phyloP scores from a whole-genome alignment of 2,113 vertebrate genomes.

The Hemibagrus wyckioides region DNA sequence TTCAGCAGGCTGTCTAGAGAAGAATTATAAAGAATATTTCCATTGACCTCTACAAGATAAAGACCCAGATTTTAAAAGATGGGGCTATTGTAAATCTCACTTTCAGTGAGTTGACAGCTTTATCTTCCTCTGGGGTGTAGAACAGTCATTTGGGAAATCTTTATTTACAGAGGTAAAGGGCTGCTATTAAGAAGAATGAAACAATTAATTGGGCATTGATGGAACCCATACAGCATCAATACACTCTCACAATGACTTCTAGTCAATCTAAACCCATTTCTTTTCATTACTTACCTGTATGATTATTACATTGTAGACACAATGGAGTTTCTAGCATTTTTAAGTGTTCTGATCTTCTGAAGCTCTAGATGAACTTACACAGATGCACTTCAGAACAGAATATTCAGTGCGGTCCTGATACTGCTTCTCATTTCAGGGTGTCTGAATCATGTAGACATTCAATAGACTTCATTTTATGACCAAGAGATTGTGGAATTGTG shows the following conservation, averaged over 20 bases:
- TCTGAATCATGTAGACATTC: too few relatives aligned
- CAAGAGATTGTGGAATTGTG: background rate
- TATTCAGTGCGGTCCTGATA: background rate
- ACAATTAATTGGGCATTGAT: too few relatives aligned
- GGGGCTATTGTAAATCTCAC: background rate
- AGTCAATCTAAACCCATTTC: background rate
- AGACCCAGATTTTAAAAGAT: background rate
- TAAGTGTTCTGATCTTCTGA: background rate
- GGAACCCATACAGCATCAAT: background rate
- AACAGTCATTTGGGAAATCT: background rate
- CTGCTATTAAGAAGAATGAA: background rate
- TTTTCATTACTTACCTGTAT: background rate
- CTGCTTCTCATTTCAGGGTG: background rate
- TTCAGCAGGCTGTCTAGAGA: background rate
- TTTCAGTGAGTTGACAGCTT: background rate
- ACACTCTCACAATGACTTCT: background rate
- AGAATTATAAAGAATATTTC: background rate
- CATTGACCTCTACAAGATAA: background rate
- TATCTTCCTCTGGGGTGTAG: background rate
- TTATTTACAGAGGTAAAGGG: background rate
- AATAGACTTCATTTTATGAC: background rate
- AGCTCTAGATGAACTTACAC: background rate
- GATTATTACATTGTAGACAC: background rate
- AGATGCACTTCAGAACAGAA: background rate
- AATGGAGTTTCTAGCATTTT: background rate